Base-by-base conservation (phyloP, 2,113 vertebrate genomes). In the Chloropsis cyanopogon region DNA sequence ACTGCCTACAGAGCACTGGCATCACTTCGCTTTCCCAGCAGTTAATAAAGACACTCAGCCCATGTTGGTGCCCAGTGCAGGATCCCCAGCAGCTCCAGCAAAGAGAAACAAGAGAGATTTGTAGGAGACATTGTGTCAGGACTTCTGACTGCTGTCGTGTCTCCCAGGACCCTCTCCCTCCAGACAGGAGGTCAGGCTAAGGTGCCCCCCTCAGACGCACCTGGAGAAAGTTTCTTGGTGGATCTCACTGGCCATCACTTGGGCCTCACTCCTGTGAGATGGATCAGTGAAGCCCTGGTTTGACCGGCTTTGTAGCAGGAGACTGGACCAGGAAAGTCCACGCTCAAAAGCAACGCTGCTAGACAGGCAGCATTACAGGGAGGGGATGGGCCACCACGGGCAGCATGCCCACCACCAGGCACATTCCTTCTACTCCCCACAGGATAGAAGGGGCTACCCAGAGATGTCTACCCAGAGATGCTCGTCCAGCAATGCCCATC, bases 241-340 rank as follows among this genome's bases (percentile, higher is more conserved):
- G 28, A 10, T 39, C 52, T 76, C 2, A 4, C 6, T 9, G 77
- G 46, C 41, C 42, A 7, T 35, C 63, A 42, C 42, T 20, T 1
- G 8, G n/a, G 20, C 13, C 5, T 76, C 0, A 0, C 11, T 39
- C 17, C 53, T 25, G 31, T 21, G 19, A 50, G 72, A 6, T 2
- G 57, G 47, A 52, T n/a, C 12, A 52, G 0, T n/a, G 37, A 66
- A 82, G 37, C 10, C 35, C 35, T 42, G 37, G 11, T 19, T 47
- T 50, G 61, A 35, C 5, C 2, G 7, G 12, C 13, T 14, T 50
- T 35, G 29, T 24, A 42, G 72, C 31, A 52, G 63, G 35, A 52
- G 44, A 18, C 11, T 29, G 41, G 37, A 42, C 17, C n/a, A 28
- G 54, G 22, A 42, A 44, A 44, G 26, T 24, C 35, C 35, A 20